These are phyloP conservation scores for Pipistrellus pygmaeus DNA, from an alignment of 2,797 vertebrate genomes.

Conservation along the genomic window DNA sequence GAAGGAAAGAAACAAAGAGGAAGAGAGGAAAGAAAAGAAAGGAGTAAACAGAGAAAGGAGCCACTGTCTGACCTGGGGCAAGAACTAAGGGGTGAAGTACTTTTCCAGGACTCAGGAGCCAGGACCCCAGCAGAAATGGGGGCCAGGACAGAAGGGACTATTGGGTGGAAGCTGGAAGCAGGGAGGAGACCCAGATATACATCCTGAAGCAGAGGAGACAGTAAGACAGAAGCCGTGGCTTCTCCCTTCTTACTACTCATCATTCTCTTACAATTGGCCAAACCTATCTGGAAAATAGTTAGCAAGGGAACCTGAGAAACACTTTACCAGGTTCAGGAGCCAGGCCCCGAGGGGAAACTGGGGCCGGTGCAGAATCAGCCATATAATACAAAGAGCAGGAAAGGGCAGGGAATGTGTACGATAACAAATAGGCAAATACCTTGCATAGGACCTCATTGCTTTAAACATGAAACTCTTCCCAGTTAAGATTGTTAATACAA, in stretches of 20 bases:
- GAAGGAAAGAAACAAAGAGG: neutral
- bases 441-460: neutral
- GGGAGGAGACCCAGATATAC: neutral
- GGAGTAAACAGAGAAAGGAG: neutral
- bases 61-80: neutral
- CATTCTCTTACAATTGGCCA: neutral
- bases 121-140: neutral
- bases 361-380: neutral
- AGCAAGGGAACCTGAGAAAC: neutral
- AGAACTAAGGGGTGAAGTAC: neutral
- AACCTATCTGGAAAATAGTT: neutral
- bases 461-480: neutral
- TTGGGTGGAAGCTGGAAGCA: neutral
- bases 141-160: neutral
- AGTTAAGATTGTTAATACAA: neutral
- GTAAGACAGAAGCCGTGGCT: neutral
- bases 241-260: neutral
- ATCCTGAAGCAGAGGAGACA: neutral
- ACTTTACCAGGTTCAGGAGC: neutral
- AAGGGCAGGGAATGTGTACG: neutral
- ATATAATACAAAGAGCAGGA: neutral
- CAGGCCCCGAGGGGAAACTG: neutral
- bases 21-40: neutral
- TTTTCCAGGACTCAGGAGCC: neutral
- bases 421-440: neutral